A percentile compares a stretch with the other conserved stretches of the same genome.
Conservation (phyloP, 2,888 invertebrate species). For the Leucozona laternaria region DNA sequence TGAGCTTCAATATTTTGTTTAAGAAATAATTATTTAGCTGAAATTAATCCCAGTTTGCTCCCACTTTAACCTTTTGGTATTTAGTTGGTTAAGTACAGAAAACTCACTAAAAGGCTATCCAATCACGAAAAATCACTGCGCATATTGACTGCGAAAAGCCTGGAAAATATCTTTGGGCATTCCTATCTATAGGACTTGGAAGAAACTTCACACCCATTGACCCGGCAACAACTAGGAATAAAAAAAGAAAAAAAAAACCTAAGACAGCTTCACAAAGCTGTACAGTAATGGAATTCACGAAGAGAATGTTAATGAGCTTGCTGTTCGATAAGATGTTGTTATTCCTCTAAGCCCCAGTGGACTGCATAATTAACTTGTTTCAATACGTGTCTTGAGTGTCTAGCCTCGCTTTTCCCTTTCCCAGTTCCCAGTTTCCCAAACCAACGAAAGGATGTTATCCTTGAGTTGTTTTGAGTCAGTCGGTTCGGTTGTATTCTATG, state of each 20-base stretch:
- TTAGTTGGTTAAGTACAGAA: slow-evolving; percentile 11
- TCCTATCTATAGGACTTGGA: neutral
- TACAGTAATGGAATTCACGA: slow-evolving; percentile 62
- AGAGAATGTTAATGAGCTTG: slow-evolving; percentile 62
- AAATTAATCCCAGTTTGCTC: neutral
- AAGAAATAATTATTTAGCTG: neutral
- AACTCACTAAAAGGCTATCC: slow-evolving; percentile 16
- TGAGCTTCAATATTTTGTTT: slow-evolving; percentile 3
- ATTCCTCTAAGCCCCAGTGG: slow-evolving; percentile 39
- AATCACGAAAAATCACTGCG: slow-evolving; percentile 39
- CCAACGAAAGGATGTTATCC: slow-evolving; percentile 5
- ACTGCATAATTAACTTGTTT: slow-evolving; percentile 64
- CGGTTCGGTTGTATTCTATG: too few relatives aligned
- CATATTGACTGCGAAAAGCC: slow-evolving; percentile 35
- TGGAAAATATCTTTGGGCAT: neutral
- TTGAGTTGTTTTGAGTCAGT: slow-evolving; percentile 36
- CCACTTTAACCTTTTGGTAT: slow-evolving; percentile 16
- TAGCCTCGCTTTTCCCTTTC: neutral
- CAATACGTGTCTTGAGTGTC: slow-evolving; percentile 34
- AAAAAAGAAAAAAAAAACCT: neutral
- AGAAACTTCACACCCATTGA: neutral
- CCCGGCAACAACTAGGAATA: neutral
- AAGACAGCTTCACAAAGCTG: slow-evolving; percentile 40
- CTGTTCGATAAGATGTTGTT: slow-evolving; percentile 36
- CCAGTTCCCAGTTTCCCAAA: neutral